Conservation (phyloP, 2,113 vertebrate genomes). For the Oreochromis tanganicae region DNA sequence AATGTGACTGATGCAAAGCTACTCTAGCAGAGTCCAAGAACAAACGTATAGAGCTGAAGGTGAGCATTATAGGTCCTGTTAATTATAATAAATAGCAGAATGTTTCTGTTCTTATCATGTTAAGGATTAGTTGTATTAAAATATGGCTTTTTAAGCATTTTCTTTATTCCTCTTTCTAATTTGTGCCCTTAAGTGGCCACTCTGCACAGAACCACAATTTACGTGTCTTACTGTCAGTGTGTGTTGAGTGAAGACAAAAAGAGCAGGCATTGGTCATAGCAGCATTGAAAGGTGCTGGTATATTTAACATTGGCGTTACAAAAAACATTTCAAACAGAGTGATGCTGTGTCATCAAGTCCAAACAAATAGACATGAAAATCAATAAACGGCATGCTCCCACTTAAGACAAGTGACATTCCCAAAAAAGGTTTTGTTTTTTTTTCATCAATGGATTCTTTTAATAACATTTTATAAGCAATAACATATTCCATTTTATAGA, state of each 20-base stretch:
- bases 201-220: neutral
- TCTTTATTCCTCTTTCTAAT: neutral
- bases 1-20: neutral
- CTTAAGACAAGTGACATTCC: slow-evolving; percentile 67
- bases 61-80: neutral
- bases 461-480: slow-evolving; percentile 83
- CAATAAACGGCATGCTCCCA: slow-evolving; percentile 63
- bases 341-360: slow-evolving; percentile 67
- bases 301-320: slow-evolving; percentile 77
- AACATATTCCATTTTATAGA: slow-evolving; percentile 84
- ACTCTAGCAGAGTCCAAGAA: neutral
- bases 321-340: slow-evolving; percentile 74
- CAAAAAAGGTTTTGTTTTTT: slow-evolving; percentile 53
- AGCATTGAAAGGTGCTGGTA: slow-evolving; percentile 75
- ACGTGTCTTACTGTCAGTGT: slow-evolving; percentile 5
- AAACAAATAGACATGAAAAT: slow-evolving; percentile 67
- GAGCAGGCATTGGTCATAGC: slow-evolving; percentile 57
- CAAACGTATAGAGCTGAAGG: neutral
- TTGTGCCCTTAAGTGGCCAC: neutral
- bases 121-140: neutral
- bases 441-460: slow-evolving; percentile 73
- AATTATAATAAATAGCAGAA: neutral
- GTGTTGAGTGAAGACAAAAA: slow-evolving; percentile 53
- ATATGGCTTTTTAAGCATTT: neutral
- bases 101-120: neutral